These are phyloP conservation scores for Protobothrops flavoviridis DNA, from an alignment of 2,113 vertebrate genomes.

Conservation along the genomic window DNA sequence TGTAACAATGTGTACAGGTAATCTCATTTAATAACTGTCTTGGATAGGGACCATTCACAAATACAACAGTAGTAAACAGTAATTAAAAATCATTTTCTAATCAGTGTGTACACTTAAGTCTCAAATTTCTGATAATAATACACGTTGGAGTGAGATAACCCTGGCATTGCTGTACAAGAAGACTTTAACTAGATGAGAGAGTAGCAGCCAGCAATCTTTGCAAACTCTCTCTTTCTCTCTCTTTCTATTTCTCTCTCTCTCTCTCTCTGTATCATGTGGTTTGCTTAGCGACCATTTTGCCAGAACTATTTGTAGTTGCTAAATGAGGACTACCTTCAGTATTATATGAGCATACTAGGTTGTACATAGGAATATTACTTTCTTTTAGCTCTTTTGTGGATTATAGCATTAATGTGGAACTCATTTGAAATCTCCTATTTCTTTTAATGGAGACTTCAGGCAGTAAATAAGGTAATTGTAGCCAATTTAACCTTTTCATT, in stretches of 20 bases:
- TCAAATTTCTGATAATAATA: not conserved
- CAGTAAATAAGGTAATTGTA: not conserved
- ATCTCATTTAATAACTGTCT: not conserved
- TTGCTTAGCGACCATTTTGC: not conserved
- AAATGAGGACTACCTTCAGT: not conserved
- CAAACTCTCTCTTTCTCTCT: not conserved
- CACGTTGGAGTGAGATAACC: not conserved
- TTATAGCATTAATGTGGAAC: not conserved
- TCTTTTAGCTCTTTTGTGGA: not conserved
- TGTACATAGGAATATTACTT: not conserved
- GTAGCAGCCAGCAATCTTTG: not conserved
- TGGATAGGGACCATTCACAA: not conserved
- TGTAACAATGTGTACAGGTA: not conserved
- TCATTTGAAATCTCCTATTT: not conserved
- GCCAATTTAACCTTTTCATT: not conserved
- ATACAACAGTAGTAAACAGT: not conserved
- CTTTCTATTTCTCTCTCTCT: too few relatives aligned
- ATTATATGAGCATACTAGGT: not conserved
- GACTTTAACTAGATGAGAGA: not conserved
- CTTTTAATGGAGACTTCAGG: not conserved
- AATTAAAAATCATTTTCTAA: not conserved
- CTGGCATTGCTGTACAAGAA: not conserved
- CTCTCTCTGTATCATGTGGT: not conserved
- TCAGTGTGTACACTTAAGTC: not conserved
- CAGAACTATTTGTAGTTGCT: not conserved